Evolutionary conservation across 2,888 invertebrate genomes (phyloP).

Genomic region (Drosophila colorata): DNA sequence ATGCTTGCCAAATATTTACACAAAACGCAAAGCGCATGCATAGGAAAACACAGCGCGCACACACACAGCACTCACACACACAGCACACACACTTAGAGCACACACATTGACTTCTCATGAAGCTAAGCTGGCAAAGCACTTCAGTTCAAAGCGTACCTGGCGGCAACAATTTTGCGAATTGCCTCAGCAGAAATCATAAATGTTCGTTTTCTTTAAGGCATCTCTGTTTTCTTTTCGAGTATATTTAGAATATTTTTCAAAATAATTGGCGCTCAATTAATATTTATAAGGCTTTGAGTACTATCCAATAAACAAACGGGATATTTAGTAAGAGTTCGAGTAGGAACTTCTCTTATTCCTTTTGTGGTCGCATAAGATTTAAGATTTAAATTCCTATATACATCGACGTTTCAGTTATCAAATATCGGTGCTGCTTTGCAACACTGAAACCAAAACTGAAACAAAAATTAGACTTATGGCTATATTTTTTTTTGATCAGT

Average conservation of each 20-base stretch:
- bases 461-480: no score
- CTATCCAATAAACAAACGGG: neutral
- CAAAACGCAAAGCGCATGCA: constrained; percentile 61
- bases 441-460: neutral
- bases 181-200: neutral
- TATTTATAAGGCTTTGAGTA: neutral
- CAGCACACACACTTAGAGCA: neutral
- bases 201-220: neutral
- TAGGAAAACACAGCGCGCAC: constrained; percentile 49
- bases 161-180: constrained; percentile 1
- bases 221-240: neutral
- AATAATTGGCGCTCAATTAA: no score
- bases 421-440: neutral
- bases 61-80: constrained; percentile 21
- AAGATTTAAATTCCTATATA: neutral
- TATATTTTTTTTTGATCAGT: no score
- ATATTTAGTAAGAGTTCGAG: no score
- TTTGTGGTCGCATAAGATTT: neutral
- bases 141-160: constrained; percentile 9
- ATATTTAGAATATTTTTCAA: no score
- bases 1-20: constrained; percentile 77
- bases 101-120: neutral
- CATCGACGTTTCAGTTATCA: no score
- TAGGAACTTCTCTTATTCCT: constrained; percentile 1
- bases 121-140: constrained; percentile 1